Conservation (phyloP, 92 coral and sea anemone species). For the Bergia puertoricense region DNA sequence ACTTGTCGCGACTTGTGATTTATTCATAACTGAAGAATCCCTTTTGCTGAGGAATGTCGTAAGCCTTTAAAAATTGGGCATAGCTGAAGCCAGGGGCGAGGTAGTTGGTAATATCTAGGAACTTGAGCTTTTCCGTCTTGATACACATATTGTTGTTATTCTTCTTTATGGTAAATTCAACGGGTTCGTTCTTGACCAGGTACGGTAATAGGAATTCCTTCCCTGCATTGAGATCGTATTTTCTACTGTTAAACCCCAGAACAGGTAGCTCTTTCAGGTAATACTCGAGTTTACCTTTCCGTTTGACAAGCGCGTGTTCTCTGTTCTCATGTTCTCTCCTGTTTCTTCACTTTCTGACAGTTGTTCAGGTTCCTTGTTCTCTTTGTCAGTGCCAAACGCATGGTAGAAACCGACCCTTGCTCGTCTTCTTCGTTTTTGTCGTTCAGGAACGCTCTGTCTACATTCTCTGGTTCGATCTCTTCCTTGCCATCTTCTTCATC, state of each 20-base stretch:
- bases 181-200: neutral
- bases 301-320: neutral
- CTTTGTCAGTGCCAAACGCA: slow-evolving; percentile 28
- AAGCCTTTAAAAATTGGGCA: slow-evolving; percentile 53
- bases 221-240: no score
- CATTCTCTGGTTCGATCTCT: slow-evolving; percentile 32
- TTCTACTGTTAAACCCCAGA: neutral
- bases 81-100: slow-evolving; percentile 57
- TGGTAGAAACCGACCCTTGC: slow-evolving; percentile 36
- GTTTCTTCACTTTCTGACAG: neutral
- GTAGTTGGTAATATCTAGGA: slow-evolving; percentile 55
- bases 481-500: neutral
- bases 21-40: slow-evolving; percentile 56
- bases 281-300: neutral
- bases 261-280: neutral
- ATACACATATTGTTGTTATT: neutral
- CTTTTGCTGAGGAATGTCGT: slow-evolving; percentile 48
- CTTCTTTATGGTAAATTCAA: neutral
- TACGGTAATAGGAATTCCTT: neutral
- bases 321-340: neutral
- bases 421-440: slow-evolving; percentile 5
- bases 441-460: slow-evolving; percentile 31
- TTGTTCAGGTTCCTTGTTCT: neutral
- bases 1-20: slow-evolving; percentile 43
- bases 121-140: slow-evolving; percentile 49